These are phyloP conservation scores for Pantherophis vulpinus DNA, from an alignment of 2,797 vertebrate species.

Conservation along the genomic window DNA sequence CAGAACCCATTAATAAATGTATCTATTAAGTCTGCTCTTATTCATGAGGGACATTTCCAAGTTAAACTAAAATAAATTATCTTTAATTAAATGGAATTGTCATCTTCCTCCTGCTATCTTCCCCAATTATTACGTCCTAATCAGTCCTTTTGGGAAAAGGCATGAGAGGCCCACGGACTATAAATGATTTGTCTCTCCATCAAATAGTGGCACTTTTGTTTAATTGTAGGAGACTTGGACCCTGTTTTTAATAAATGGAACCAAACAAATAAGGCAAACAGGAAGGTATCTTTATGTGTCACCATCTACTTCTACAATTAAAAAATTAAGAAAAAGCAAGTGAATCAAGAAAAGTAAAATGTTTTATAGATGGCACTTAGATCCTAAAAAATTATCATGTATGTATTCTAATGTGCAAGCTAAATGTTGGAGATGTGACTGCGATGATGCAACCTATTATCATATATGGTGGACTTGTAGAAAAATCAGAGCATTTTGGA, in stretches of 20 bases:
- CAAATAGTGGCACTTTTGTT: slow-evolving; percentile 58
- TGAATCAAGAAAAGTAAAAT: slow-evolving; percentile 37
- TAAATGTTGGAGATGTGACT: too few relatives aligned
- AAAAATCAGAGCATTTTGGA: too few relatives aligned
- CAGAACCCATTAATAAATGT: slow-evolving; percentile 79
- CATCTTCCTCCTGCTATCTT: slow-evolving; percentile 77
- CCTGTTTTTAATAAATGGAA: slow-evolving; percentile 45
- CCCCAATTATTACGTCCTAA: slow-evolving; percentile 79
- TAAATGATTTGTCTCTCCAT: slow-evolving; percentile 67
- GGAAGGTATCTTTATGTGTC: neutral
- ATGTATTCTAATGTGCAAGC: too few relatives aligned
- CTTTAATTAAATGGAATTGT: slow-evolving; percentile 83
- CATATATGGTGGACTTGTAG: too few relatives aligned
- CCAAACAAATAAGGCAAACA: slow-evolving; percentile 18
- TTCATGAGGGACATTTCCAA: slow-evolving; percentile 76
- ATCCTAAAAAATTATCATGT: too few relatives aligned
- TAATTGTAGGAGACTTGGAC: slow-evolving; percentile 55
- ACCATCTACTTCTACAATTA: slow-evolving; percentile 19
- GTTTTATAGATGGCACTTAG: too few relatives aligned
- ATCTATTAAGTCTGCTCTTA: slow-evolving; percentile 76
- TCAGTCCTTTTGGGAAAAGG: slow-evolving; percentile 76
- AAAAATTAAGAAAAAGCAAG: slow-evolving; percentile 34
- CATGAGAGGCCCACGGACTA: slow-evolving; percentile 61
- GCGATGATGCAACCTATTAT: too few relatives aligned
- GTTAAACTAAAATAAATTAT: slow-evolving; percentile 81